A percentile compares a stretch with the other conserved stretches of the same genome.
These are phyloP conservation scores for Aphelocoma californica DNA, from an alignment of 2,797 vertebrate genomes.

Conservation along the genomic window DNA sequence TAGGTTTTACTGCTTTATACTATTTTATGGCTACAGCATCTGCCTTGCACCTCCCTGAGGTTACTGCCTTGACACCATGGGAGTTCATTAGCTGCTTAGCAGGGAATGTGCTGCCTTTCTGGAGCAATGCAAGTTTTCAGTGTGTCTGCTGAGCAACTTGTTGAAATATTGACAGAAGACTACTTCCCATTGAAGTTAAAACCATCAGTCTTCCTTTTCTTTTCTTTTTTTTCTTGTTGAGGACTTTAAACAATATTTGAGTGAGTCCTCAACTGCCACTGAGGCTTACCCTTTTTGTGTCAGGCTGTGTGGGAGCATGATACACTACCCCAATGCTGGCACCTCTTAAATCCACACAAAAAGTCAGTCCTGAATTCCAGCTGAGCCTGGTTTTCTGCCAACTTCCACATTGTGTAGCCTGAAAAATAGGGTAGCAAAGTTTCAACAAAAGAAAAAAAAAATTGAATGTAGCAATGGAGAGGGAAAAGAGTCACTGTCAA, in stretches of 20 bases:
- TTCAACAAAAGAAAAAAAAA: background rate
- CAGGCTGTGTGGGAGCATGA: background rate
- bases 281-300: background rate
- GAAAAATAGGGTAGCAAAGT: background rate
- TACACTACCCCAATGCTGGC: background rate
- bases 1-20: background rate
- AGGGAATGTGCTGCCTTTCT: background rate
- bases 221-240: background rate
- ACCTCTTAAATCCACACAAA: background rate
- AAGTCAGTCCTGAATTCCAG: background rate
- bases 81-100: background rate
- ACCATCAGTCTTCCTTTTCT: background rate
- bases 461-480: background rate
- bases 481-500: background rate
- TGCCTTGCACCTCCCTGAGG: background rate
- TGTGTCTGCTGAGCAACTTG: background rate
- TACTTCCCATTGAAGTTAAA: background rate
- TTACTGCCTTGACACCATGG: background rate
- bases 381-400: constrained; percentile 12
- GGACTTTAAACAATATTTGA: background rate
- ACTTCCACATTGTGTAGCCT: background rate
- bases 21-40: background rate
- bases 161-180: background rate
- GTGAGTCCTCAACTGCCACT: background rate
- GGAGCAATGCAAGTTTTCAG: background rate